Percentiles rank a stretch among this genome's conserved stretches.
Evolutionary conservation across 1,140 invertebrate species (phyloP).

Genomic region (Drosophila orosa): DNA sequence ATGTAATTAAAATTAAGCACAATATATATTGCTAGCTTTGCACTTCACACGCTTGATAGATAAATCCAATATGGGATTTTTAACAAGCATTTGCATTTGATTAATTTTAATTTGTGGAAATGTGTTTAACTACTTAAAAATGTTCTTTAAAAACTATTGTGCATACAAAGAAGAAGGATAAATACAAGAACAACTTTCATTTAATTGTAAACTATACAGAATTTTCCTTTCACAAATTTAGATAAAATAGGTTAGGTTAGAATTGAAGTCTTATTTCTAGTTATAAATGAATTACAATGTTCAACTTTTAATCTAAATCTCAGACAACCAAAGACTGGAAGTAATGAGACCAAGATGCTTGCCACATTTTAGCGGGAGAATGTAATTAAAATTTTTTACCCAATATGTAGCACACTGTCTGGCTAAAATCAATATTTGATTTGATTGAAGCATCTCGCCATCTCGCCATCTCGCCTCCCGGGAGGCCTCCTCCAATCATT

Average conservation of each 20-base stretch:
- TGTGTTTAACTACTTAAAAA: not conserved
- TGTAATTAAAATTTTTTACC: slow-evolving; percentile 38
- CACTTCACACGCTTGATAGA: not conserved
- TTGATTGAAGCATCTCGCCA: slow-evolving; percentile 17
- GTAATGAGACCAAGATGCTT: slow-evolving; percentile 2
- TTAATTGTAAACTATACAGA: too few relatives aligned
- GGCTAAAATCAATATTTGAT: slow-evolving; percentile 42
- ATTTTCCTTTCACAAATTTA: too few relatives aligned
- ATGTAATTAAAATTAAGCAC: slow-evolving; percentile 36
- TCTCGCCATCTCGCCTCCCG: not conserved
- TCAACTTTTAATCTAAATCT: not conserved
- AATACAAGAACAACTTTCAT: too few relatives aligned
- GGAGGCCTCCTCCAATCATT: slow-evolving; percentile 33
- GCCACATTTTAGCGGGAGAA: slow-evolving; percentile 12
- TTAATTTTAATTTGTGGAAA: not conserved
- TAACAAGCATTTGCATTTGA: not conserved
- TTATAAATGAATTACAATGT: not conserved
- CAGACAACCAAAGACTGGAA: not conserved
- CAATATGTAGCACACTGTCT: slow-evolving; percentile 17
- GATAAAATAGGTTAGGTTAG: not conserved
- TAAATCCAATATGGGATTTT: not conserved
- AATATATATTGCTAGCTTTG: not conserved
- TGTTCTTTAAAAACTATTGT: not conserved
- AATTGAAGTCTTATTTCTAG: not conserved
- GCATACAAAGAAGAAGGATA: too few relatives aligned